Evolutionary conservation across 2,888 invertebrate species (phyloP).

Genomic region (Drosophila neotestacea): DNA sequence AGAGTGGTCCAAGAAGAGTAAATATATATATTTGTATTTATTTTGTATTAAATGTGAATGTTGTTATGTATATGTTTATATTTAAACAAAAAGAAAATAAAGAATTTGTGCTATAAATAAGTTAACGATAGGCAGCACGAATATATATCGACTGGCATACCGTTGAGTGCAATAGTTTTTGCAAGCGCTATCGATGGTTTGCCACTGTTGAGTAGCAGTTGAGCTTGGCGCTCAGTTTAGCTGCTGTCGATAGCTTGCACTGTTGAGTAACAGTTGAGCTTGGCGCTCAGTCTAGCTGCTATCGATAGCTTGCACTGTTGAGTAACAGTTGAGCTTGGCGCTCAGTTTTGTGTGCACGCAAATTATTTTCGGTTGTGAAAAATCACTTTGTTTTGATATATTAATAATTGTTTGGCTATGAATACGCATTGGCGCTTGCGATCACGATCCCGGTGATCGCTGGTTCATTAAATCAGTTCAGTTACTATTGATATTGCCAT

Average conservation of each 20-base stretch:
- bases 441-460: too few relatives aligned
- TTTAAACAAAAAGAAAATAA: constrained; percentile 59
- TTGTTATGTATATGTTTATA: constrained; percentile 57
- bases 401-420: too few relatives aligned
- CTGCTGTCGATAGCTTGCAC: neutral
- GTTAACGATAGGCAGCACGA: constrained; percentile 38
- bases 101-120: constrained; percentile 58
- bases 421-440: too few relatives aligned
- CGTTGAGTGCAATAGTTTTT: neutral
- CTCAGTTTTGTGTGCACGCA: too few relatives aligned
- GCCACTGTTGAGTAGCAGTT: neutral
- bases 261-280: too few relatives aligned
- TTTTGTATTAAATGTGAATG: constrained; percentile 22
- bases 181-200: constrained; percentile 16
- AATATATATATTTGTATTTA: constrained; percentile 7
- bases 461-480: too few relatives aligned
- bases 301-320: neutral
- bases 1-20: neutral
- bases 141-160: constrained; percentile 36
- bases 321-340: too few relatives aligned
- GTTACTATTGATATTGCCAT: too few relatives aligned
- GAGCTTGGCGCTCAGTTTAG: constrained; percentile 1
- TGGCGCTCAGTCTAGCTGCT: neutral
- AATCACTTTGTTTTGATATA: too few relatives aligned
- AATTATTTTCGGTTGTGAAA: too few relatives aligned